These are phyloP conservation scores for Pantala flavescens DNA, from an alignment of 1,140 invertebrate species.

Conservation along the genomic window DNA sequence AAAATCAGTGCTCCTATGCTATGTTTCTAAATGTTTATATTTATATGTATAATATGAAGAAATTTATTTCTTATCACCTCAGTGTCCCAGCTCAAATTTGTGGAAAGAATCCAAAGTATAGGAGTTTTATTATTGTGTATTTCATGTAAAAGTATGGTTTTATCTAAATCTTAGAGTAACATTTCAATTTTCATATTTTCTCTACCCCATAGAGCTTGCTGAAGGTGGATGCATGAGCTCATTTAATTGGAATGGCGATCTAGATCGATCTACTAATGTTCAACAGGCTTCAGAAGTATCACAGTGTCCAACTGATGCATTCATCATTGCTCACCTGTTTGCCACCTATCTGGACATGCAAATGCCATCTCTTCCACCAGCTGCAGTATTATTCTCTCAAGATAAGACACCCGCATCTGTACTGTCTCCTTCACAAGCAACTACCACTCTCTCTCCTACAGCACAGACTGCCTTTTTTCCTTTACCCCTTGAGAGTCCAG, in stretches of 20 bases:
- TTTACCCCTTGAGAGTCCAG: constrained; percentile 58
- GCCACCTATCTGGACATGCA: constrained; percentile 72
- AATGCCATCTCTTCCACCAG: constrained; percentile 54
- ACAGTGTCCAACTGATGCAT: not conserved
- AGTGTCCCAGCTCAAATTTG: too few relatives aligned
- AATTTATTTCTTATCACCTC: too few relatives aligned
- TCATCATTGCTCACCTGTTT: constrained; percentile 45
- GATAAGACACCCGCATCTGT: not conserved
- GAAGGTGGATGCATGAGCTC: constrained; percentile 70
- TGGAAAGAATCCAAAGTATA: too few relatives aligned
- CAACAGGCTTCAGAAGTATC: not conserved
- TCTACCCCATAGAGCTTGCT: constrained; percentile 45
- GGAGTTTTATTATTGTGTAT: too few relatives aligned
- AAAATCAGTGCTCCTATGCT: too few relatives aligned
- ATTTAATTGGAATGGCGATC: constrained; percentile 64
- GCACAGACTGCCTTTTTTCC: constrained; percentile 72
- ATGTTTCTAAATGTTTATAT: too few relatives aligned
- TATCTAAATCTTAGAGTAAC: too few relatives aligned
- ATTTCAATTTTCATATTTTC: too few relatives aligned
- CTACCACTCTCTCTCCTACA: constrained; percentile 55
- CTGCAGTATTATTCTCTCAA: not conserved
- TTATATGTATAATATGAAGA: too few relatives aligned
- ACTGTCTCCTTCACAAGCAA: not conserved
- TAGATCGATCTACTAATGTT: constrained; percentile 67
- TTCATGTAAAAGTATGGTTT: too few relatives aligned